These are phyloP conservation scores for Coryphaenoides rupestris DNA, from an alignment of 2,113 vertebrate genomes.

Conservation along the genomic window DNA sequence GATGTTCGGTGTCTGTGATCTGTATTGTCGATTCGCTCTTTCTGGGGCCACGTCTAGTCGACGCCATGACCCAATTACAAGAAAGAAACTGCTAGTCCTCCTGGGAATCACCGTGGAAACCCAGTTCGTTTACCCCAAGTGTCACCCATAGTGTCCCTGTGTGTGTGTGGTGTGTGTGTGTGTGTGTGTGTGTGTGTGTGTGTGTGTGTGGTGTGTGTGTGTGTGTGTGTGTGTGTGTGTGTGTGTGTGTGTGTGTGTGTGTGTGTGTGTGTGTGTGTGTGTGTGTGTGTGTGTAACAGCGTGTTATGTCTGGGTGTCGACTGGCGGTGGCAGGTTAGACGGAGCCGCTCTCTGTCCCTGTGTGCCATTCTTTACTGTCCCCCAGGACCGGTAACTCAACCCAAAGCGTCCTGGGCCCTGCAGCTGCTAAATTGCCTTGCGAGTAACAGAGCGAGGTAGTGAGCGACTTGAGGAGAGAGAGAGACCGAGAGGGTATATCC, in stretches of 20 bases:
- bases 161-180: constrained; percentile 20
- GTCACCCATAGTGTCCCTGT: neutral
- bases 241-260: constrained; percentile 23
- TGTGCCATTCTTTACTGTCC: constrained; percentile 9
- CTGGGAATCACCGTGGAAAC: too few species aligned
- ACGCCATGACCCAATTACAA: too few species aligned
- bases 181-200: constrained; percentile 4
- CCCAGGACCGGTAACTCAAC: constrained; percentile 18
- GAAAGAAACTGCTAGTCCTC: too few species aligned
- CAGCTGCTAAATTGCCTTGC: constrained; percentile 31
- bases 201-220: constrained; percentile 24
- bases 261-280: too few species aligned
- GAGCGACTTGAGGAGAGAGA: neutral
- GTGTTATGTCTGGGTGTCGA: constrained; percentile 28
- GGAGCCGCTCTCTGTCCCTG: neutral
- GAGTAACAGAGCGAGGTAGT: constrained; percentile 16
- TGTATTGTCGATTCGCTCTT: too few species aligned
- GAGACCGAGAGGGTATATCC: constrained; percentile 11
- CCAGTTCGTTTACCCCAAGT: too few species aligned
- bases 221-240: constrained; percentile 2
- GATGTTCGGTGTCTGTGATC: too few species aligned
- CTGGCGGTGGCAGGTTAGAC: constrained; percentile 1
- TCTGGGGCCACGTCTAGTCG: too few species aligned
- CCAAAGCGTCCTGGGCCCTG: constrained; percentile 17
- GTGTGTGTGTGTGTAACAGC: neutral